Base-by-base conservation (phyloP, 2,797 vertebrate species). In the Arnoldichthys spilopterus region DNA sequence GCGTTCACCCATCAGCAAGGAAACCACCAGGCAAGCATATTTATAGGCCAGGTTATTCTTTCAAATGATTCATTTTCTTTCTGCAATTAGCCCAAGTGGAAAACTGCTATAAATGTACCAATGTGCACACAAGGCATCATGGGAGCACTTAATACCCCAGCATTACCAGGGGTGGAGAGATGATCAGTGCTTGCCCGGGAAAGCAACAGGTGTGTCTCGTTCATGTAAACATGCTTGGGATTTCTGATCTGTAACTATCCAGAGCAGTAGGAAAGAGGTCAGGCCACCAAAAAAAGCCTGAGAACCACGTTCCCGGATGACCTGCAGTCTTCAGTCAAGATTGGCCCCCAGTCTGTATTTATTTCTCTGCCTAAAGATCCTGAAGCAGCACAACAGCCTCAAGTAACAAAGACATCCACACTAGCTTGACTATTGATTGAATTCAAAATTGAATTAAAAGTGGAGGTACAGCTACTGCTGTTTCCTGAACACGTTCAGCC, bases 131-230 rank as follows among this genome's bases (percentile, higher is more conserved):
- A 26, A 45, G 45, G 30, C 59, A 75, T 70, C 64, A 24, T 71
- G 43, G 56, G 54, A 70, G 22, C 63, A 74, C 56, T 79, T 79
- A 51, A 69, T 70, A 80, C n/a, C 61, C 76, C 18, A 56, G 28
- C 45, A 32, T 56, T 75, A 74, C 79, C 73, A 83, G 85, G 45
- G 86, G 85, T 74, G 86, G 76, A 83, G 63, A 0, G 34, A 0
- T 83, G 74, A 84, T 84, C 49, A 82, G 78, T 79, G 62, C 76
- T 72, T n/a, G 72, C 69, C 83, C 70, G 76, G 81, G 68, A 72
- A 68, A 83, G 68, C 78, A 86, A 86, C 84, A 85, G 86, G 82
- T 87, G 82, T 53, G 40, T 82, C 34, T 73, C 51, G 66, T 84
- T 77, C 72, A 43, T 78, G 70, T 79, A 77, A 85, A 86, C 85